Percentiles rank a stretch among this genome's conserved stretches.
phyloP scores from a whole-genome alignment of 2,113 vertebrate genomes.

The Gila orcuttii region DNA sequence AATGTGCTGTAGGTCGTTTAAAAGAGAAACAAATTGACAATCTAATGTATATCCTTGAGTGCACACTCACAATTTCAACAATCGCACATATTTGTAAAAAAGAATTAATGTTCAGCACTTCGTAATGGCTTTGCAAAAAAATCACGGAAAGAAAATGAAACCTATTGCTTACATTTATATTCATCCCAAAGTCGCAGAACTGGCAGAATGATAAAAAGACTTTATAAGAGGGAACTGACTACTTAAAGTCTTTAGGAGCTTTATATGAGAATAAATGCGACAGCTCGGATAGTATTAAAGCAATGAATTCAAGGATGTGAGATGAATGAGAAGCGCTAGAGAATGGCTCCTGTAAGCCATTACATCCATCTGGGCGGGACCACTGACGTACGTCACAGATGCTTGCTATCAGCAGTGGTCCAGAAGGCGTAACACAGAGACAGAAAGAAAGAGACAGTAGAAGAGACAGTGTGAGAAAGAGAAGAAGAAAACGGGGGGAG shows the following conservation, averaged over 20 bases:
- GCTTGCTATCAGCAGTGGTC: constrained; percentile 54
- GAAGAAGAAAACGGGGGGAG: constrained; percentile 20
- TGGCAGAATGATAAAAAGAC: background rate
- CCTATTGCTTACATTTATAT: background rate
- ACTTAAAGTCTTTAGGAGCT: constrained; percentile 12
- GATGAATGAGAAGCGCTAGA: constrained; percentile 28
- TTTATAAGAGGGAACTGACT: constrained; percentile 7
- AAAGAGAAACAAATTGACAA: background rate
- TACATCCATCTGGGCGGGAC: constrained; percentile 51
- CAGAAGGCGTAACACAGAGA: constrained; percentile 45
- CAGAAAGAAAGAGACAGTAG: constrained; percentile 36
- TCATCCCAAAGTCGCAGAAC: background rate
- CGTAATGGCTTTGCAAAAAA: background rate
- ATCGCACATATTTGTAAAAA: background rate
- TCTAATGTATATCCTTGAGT: background rate
- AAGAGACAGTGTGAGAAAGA: constrained; percentile 36
- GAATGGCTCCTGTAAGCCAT: constrained; percentile 44
- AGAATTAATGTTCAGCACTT: background rate
- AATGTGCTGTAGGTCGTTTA: constrained; percentile 1
- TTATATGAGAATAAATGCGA: constrained; percentile 20
- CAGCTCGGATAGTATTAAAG: constrained; percentile 29
- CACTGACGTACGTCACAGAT: constrained; percentile 55
- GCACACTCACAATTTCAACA: background rate
- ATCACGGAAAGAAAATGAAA: background rate
- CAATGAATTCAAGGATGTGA: constrained; percentile 26